phyloP scores from a whole-genome alignment of 2,888 invertebrate species.

The Macrophya alboannulata region DNA sequence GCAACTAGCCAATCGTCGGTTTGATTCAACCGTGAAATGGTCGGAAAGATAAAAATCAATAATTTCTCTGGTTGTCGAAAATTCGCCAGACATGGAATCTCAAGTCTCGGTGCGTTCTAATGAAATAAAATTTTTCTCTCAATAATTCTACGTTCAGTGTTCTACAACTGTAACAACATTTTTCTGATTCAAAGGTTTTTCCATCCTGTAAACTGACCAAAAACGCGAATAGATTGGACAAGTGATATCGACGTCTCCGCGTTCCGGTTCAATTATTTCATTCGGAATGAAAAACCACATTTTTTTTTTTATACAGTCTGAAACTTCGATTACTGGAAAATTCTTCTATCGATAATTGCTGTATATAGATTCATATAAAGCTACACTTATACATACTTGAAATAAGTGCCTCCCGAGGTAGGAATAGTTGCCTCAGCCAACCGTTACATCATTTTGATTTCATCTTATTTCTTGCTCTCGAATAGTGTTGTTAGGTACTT shows the following conservation, averaged over 20 bases:
- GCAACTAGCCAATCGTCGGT: not conserved
- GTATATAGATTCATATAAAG: not conserved
- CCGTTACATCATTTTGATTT: slow-evolving; percentile 37
- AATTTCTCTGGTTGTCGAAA: not conserved
- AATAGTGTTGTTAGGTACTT: slow-evolving; percentile 20
- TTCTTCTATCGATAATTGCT: not conserved
- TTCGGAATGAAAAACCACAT: not conserved
- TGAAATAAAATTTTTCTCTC: not conserved
- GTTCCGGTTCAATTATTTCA: not conserved
- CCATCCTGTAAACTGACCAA: not conserved
- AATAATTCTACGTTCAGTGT: not conserved
- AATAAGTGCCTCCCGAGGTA: slow-evolving; percentile 1
- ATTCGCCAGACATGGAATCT: not conserved
- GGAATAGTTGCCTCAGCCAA: not conserved
- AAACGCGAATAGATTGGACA: no score
- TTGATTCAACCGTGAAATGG: not conserved
- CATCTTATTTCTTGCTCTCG: not conserved
- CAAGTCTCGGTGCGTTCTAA: not conserved
- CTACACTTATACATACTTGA: not conserved
- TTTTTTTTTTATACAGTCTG: not conserved
- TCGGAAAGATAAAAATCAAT: not conserved
- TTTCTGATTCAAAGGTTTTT: not conserved
- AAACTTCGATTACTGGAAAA: not conserved
- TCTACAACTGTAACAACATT: not conserved
- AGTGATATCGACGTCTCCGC: not conserved